A percentile compares a stretch with the other conserved stretches of the same genome.
phyloP scores from a whole-genome alignment of 1,140 invertebrate species.

The Mylabris phalerata region DNA sequence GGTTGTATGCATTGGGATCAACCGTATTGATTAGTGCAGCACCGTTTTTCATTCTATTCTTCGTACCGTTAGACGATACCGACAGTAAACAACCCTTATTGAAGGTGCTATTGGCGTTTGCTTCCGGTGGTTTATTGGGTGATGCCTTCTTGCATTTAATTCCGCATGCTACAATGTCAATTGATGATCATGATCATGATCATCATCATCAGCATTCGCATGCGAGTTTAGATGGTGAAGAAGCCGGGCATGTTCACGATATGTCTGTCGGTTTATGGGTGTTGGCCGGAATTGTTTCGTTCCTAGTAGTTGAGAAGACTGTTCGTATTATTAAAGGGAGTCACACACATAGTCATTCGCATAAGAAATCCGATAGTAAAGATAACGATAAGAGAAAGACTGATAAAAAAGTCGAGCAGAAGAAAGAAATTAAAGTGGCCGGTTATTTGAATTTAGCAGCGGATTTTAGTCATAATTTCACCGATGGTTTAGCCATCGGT shows the following conservation, averaged over 20 bases:
- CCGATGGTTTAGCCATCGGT: slow-evolving; percentile 93
- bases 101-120: slow-evolving; percentile 88
- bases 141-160: slow-evolving; percentile 97
- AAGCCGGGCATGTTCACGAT: slow-evolving; percentile 47
- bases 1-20: slow-evolving; percentile 77
- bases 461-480: slow-evolving; percentile 95
- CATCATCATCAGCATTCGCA: slow-evolving; percentile 26
- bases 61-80: slow-evolving; percentile 87
- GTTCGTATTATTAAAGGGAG: slow-evolving; percentile 83
- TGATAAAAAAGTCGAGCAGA: slow-evolving; percentile 33
- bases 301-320: slow-evolving; percentile 88
- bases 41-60: slow-evolving; percentile 88
- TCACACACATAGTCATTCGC: slow-evolving; percentile 58
- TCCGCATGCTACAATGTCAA: slow-evolving; percentile 79
- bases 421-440: slow-evolving; percentile 75
- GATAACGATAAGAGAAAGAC: slow-evolving; percentile 42
- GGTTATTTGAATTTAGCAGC: slow-evolving; percentile 92
- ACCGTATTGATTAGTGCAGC: slow-evolving; percentile 90
- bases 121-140: slow-evolving; percentile 88
- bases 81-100: slow-evolving; percentile 75
- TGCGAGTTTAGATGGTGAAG: slow-evolving; percentile 49
- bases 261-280: slow-evolving; percentile 70
- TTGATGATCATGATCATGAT: slow-evolving; percentile 41
- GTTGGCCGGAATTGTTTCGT: slow-evolving; percentile 82
- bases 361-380: slow-evolving; percentile 36